Evolutionary conservation across 2,797 vertebrate species (phyloP).

Genomic region (Brachyrhaphis roseni): DNA sequence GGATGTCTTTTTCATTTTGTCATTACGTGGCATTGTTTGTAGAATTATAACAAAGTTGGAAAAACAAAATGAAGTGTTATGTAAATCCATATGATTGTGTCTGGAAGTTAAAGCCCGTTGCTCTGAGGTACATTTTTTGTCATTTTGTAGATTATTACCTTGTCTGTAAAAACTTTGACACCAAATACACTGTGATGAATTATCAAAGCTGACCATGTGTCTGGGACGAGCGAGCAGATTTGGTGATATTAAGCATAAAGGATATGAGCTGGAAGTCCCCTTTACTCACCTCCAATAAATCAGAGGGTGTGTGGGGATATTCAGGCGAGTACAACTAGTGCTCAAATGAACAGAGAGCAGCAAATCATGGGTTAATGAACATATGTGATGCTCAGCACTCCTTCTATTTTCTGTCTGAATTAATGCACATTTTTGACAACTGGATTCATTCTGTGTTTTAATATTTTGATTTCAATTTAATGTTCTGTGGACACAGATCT

Average conservation of each 20-base stretch:
- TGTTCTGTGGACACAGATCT: background rate
- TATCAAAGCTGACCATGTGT: background rate
- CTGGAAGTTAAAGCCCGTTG: background rate
- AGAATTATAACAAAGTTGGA: background rate
- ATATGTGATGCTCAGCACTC: slow-evolving; percentile 15
- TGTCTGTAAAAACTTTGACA: background rate
- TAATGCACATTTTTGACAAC: slow-evolving; percentile 19
- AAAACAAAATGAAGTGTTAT: background rate
- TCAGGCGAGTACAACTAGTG: background rate
- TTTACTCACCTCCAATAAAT: slow-evolving; percentile 16
- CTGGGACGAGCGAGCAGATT: slow-evolving; percentile 12
- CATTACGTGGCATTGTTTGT: background rate
- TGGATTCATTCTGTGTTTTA: background rate
- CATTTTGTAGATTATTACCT: background rate
- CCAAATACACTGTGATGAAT: background rate
- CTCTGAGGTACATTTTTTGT: background rate
- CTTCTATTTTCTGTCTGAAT: background rate
- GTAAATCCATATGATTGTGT: background rate
- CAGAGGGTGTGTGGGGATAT: background rate
- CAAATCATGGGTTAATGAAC: slow-evolving; percentile 41
- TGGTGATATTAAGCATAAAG: background rate
- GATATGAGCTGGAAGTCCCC: slow-evolving; percentile 8
- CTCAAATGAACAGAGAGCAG: slow-evolving; percentile 10
- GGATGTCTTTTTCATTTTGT: background rate
- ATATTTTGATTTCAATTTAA: background rate